These are phyloP conservation scores for Drosophila burlai DNA, from an alignment of 1,140 invertebrate genomes.

Conservation along the genomic window DNA sequence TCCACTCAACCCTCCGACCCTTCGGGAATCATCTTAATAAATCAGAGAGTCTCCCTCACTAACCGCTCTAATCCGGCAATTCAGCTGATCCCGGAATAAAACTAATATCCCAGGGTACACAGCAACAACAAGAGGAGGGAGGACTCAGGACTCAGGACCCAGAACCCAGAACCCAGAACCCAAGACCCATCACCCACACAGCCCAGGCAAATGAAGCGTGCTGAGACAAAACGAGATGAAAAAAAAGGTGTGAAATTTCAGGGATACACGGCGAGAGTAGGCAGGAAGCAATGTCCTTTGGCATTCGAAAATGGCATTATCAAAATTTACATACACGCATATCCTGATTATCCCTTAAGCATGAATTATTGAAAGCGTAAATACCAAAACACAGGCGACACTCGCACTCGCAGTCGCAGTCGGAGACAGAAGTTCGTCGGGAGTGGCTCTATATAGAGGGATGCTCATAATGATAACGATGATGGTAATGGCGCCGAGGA, in stretches of 20 bases:
- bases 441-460: slow-evolving; percentile 54
- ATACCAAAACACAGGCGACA: slow-evolving; percentile 69
- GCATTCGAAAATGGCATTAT: slow-evolving; percentile 76
- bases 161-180: neutral
- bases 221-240: slow-evolving; percentile 15
- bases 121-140: neutral
- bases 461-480: slow-evolving; percentile 54
- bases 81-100: slow-evolving; percentile 48
- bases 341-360: slow-evolving; percentile 83
- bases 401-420: slow-evolving; percentile 6
- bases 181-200: neutral
- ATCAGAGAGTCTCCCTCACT: slow-evolving; percentile 17
- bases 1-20: neutral
- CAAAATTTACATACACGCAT: slow-evolving; percentile 82
- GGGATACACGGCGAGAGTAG: slow-evolving; percentile 28
- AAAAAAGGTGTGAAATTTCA: slow-evolving; percentile 54
- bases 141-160: neutral
- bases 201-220: slow-evolving; percentile 30
- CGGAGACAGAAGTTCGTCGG: slow-evolving; percentile 47
- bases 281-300: slow-evolving; percentile 45
- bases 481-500: slow-evolving; percentile 30
- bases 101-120: slow-evolving; percentile 35
- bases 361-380: slow-evolving; percentile 83
- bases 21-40: slow-evolving; percentile 30
- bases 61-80: slow-evolving; percentile 29